A percentile compares a stretch with the other conserved stretches of the same genome.
Conservation (phyloP, 2,113 vertebrate genomes). For the Gasterosteus aculeatus region DNA sequence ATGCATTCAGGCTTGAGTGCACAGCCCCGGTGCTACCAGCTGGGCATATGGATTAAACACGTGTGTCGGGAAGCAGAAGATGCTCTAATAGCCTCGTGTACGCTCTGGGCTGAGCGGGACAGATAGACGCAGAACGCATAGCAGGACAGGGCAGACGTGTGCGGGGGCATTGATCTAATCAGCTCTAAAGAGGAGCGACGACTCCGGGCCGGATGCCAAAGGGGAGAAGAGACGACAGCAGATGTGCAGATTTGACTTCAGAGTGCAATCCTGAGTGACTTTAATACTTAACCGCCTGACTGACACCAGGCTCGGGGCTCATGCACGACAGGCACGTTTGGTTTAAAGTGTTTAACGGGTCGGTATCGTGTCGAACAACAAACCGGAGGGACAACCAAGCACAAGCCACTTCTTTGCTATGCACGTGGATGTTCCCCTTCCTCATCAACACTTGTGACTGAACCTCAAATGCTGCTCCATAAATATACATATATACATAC, state of each 20-base stretch:
- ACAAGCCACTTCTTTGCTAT: background rate
- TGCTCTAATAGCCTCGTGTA: constrained; percentile 9
- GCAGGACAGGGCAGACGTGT: background rate
- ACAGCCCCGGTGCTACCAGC: constrained; percentile 1
- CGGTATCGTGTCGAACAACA: background rate
- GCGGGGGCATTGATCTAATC: constrained; percentile 34
- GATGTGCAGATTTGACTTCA: constrained; percentile 58
- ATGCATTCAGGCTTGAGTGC: background rate
- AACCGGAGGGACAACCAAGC: background rate
- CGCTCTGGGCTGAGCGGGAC: background rate
- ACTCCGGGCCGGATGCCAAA: constrained; percentile 27
- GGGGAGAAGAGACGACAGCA: constrained; percentile 34
- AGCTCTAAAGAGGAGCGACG: constrained; percentile 48
- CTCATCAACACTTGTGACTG: background rate
- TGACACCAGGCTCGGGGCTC: constrained; percentile 8
- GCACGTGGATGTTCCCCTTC: background rate
- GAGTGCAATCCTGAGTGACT: constrained; percentile 40
- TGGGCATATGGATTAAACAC: constrained; percentile 14
- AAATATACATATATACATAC: background rate
- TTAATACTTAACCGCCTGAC: constrained; percentile 18
- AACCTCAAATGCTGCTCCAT: background rate
- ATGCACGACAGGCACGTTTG: background rate
- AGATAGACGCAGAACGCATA: background rate
- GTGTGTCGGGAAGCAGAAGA: constrained; percentile 9
- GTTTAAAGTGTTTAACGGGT: background rate